phyloP scores from a whole-genome alignment of 1,140 invertebrate species.

The Macrobrachium rosenbergii region DNA sequence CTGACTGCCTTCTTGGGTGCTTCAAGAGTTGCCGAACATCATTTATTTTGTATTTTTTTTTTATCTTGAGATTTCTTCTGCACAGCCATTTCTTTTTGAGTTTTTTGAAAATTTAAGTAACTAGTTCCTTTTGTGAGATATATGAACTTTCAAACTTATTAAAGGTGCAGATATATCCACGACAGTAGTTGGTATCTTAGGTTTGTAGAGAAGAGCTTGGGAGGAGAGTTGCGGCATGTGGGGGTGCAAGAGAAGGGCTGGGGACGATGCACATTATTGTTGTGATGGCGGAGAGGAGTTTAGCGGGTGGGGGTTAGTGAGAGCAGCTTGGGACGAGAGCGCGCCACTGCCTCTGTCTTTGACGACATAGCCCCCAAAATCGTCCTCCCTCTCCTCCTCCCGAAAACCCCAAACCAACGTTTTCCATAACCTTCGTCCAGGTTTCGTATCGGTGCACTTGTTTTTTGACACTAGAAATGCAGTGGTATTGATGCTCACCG shows the following conservation, averaged over 20 bases:
- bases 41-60: neutral
- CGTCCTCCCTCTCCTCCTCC: neutral
- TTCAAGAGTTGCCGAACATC: conserved; percentile 10
- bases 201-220: conserved; percentile 36
- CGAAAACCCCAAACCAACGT: conserved; percentile 42
- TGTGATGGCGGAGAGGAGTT: conserved; percentile 56
- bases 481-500: neutral
- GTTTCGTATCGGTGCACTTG: conserved; percentile 56
- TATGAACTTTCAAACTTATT: neutral
- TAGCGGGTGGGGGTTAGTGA: conserved; percentile 46
- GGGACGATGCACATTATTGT: conserved; percentile 62
- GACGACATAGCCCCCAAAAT: conserved; percentile 40
- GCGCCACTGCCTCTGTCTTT: conserved; percentile 63
- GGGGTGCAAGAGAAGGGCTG: conserved; percentile 45
- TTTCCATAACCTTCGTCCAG: conserved; percentile 61
- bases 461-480: neutral
- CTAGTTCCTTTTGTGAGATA: too few relatives aligned
- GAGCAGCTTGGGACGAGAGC: conserved; percentile 64
- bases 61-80: neutral
- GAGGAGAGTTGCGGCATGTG: conserved; percentile 63
- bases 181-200: conserved; percentile 9
- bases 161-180: conserved; percentile 24
- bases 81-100: neutral
- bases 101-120: neutral
- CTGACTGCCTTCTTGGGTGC: conserved; percentile 55